Conservation (phyloP, 2,888 invertebrate species). For the Lamproptera curius region DNA sequence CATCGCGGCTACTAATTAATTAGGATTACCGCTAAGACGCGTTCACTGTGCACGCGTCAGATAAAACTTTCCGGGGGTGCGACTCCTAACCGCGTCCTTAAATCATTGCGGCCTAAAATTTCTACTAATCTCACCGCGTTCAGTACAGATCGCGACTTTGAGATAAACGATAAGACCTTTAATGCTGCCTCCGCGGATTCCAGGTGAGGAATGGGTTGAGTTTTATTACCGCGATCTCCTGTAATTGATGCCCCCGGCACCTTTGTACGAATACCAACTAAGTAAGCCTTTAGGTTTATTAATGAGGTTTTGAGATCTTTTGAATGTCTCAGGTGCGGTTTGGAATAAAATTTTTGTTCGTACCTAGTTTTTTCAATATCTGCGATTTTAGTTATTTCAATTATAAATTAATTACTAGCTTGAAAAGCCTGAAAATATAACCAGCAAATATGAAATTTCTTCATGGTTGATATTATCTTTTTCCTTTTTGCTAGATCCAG, state of each 20-base stretch:
- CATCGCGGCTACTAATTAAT: conserved; percentile 65
- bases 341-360: too few species aligned
- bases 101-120: conserved; percentile 55
- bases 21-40: conserved; percentile 58
- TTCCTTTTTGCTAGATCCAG: too few species aligned
- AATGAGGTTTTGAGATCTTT: too few species aligned
- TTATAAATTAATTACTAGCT: too few species aligned
- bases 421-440: too few species aligned
- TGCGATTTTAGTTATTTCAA: too few species aligned
- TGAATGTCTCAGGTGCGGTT: too few species aligned
- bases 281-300: background rate
- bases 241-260: conserved; percentile 7
- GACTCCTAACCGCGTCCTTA: conserved; percentile 35
- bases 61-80: conserved; percentile 57
- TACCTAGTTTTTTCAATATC: too few species aligned
- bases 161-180: conserved; percentile 44
- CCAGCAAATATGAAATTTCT: too few species aligned
- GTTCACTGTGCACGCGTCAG: conserved; percentile 47
- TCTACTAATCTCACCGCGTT: conserved; percentile 46
- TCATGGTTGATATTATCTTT: too few species aligned
- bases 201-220: conserved; percentile 18
- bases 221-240: conserved; percentile 11
- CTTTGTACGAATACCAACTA: background rate
- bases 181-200: conserved; percentile 27
- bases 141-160: conserved; percentile 37